These are phyloP conservation scores for Nothura maculosa DNA, from an alignment of 2,797 vertebrate genomes.

Conservation along the genomic window DNA sequence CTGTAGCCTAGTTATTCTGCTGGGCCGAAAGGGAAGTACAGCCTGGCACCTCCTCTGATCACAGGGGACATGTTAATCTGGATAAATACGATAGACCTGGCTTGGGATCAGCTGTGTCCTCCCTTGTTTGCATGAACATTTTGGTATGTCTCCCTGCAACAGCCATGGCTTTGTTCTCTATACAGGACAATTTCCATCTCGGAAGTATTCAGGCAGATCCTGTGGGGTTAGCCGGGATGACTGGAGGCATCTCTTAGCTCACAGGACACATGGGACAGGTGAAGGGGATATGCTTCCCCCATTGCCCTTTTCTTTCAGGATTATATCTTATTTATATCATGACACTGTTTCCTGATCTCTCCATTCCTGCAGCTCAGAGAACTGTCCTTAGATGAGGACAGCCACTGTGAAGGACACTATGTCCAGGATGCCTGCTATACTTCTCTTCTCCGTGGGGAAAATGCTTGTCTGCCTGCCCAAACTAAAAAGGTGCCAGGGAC, in stretches of 20 bases:
- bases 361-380: neutral
- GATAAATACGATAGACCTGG: neutral
- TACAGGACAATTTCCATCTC: neutral
- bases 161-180: neutral
- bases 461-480: neutral
- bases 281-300: neutral
- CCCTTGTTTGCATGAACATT: neutral
- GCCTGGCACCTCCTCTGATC: neutral
- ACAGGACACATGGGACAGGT: neutral
- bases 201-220: neutral
- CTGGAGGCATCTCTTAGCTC: neutral
- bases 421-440: neutral
- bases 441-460: neutral
- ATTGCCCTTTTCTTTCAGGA: neutral
- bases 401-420: neutral
- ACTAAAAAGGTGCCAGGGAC: neutral
- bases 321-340: neutral
- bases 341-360: neutral
- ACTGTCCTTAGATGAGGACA: neutral
- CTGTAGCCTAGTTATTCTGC: neutral
- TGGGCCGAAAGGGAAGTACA: neutral
- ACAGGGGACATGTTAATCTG: neutral
- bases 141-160: neutral
- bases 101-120: neutral
- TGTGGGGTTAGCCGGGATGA: neutral